phyloP scores from a whole-genome alignment of 2,797 vertebrate species.

The Halcyon leucocephala region DNA sequence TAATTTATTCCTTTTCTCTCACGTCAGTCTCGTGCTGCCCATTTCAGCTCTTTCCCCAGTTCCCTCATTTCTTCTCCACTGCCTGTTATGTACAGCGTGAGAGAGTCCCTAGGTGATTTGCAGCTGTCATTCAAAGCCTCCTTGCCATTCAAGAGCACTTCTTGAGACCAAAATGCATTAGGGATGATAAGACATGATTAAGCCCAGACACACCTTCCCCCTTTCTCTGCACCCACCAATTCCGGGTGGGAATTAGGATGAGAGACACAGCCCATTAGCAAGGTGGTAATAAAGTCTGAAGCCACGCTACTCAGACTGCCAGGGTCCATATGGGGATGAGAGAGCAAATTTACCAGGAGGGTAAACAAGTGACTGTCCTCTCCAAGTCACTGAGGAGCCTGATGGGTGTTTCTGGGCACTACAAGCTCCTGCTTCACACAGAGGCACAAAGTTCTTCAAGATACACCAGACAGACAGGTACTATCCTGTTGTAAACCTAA shows the following conservation, averaged over 20 bases:
- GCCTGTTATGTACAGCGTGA: fast-evolving
- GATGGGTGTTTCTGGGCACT: background rate
- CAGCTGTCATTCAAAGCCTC: background rate
- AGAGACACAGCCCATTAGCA: background rate
- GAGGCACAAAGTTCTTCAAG: background rate
- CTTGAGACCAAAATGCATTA: background rate
- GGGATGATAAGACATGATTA: background rate
- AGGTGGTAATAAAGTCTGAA: background rate
- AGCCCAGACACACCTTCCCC: background rate
- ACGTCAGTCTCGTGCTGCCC: background rate
- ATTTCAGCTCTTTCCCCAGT: background rate
- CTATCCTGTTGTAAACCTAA: background rate
- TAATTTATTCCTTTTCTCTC: background rate
- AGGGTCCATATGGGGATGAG: background rate
- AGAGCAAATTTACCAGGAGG: background rate
- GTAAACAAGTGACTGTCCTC: background rate
- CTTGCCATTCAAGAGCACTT: background rate
- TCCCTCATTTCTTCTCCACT: background rate
- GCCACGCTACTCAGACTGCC: fast-evolving
- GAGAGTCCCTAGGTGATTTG: background rate
- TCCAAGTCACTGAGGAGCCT: background rate
- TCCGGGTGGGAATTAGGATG: background rate
- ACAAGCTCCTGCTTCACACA: background rate
- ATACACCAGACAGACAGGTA: background rate
- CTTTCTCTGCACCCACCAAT: background rate